Percentiles rank a stretch among this genome's conserved stretches.
Conservation (phyloP, 2,797 vertebrate species). For the Pteropus rufus region DNA sequence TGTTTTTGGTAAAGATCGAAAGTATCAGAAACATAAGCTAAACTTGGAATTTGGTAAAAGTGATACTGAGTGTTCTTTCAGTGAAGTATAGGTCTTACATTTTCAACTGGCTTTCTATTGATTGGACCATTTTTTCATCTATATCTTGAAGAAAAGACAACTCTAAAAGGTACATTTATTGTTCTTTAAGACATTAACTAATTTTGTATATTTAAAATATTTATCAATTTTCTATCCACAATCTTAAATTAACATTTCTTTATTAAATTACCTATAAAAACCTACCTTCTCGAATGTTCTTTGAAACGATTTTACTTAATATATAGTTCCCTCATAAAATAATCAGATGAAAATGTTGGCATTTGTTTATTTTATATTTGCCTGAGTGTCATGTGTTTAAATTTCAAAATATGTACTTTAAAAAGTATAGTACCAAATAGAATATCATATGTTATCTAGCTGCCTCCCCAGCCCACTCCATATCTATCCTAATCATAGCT, state of each 20-base stretch:
- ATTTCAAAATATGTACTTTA: not conserved
- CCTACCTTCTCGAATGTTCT: not conserved
- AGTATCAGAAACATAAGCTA: not conserved
- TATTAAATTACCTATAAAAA: not conserved
- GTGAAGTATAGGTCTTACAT: not conserved
- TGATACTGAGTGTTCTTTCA: not conserved
- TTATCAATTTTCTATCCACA: not conserved
- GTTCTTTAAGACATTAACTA: not conserved
- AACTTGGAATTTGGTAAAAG: not conserved
- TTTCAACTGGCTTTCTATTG: not conserved
- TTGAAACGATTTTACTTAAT: not conserved
- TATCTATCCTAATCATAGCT: not conserved
- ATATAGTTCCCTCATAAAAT: not conserved
- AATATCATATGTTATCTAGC: not conserved
- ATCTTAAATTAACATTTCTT: not conserved
- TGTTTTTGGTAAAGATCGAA: not conserved
- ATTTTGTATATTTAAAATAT: not conserved
- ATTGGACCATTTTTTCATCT: not conserved
- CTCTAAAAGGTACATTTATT: not conserved
- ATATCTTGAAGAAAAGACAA: not conserved
- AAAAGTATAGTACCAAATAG: not conserved
- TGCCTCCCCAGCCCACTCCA: not conserved
- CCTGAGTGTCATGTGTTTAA: not conserved
- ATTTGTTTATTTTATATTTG: not conserved
- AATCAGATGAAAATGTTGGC: not conserved